phyloP scores from a whole-genome alignment of 1,140 invertebrate genomes.

The Anagrus nilaparvatae region DNA sequence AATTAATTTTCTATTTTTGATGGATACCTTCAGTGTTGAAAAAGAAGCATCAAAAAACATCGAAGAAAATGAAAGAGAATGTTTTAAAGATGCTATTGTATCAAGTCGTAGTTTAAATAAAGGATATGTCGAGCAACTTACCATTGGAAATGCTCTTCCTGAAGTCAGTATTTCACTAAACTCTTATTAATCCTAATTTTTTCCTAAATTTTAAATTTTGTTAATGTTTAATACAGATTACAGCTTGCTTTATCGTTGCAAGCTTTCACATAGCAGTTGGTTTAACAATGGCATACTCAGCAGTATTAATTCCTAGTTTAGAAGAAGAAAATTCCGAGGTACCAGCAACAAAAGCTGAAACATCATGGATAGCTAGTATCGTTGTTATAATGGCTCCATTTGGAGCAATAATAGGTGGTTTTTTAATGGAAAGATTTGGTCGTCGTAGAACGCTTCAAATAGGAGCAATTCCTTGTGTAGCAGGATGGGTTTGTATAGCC shows the following conservation, averaged over 20 bases:
- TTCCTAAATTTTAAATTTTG: background rate
- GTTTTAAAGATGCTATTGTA: slow-evolving; percentile 36
- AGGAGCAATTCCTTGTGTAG: slow-evolving; percentile 47
- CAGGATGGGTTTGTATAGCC: slow-evolving; percentile 54
- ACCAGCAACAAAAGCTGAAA: slow-evolving; percentile 34
- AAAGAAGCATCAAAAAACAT: slow-evolving; percentile 36
- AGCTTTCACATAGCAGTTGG: slow-evolving; percentile 49
- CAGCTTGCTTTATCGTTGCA: slow-evolving; percentile 44
- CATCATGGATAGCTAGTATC: slow-evolving; percentile 49
- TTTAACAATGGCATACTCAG: slow-evolving; percentile 46
- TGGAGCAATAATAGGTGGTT: slow-evolving; percentile 44
- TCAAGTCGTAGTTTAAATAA: slow-evolving; percentile 35
- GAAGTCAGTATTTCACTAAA: slow-evolving; percentile 22
- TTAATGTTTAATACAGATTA: slow-evolving; percentile 31
- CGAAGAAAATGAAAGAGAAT: slow-evolving; percentile 34
- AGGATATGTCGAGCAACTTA: slow-evolving; percentile 28
- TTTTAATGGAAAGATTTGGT: slow-evolving; percentile 52
- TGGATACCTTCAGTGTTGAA: slow-evolving; percentile 33
- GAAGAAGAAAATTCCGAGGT: slow-evolving; percentile 30
- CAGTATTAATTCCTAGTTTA: slow-evolving; percentile 46
- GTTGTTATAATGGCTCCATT: slow-evolving; percentile 45
- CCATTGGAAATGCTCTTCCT: slow-evolving; percentile 26
- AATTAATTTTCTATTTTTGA: slow-evolving; percentile 5
- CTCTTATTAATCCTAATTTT: slow-evolving; percentile 2
- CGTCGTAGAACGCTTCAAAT: slow-evolving; percentile 51